These are phyloP conservation scores for Phasianus colchicus DNA, from an alignment of 2,113 vertebrate species.

Conservation along the genomic window DNA sequence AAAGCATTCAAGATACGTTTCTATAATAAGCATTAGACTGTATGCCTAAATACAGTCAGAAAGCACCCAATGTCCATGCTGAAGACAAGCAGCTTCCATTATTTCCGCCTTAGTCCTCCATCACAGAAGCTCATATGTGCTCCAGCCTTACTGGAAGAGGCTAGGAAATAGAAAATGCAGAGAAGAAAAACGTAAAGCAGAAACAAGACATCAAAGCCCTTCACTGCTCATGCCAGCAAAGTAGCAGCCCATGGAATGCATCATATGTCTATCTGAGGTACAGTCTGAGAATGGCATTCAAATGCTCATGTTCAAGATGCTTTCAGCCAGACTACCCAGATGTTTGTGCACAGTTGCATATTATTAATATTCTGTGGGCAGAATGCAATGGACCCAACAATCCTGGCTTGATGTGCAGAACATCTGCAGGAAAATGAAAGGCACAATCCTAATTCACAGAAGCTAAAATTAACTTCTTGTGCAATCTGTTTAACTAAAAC, in stretches of 20 bases:
- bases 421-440: constrained; percentile 57
- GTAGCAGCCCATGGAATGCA: neutral
- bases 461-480: constrained; percentile 32
- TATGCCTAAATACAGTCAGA: neutral
- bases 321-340: constrained; percentile 36
- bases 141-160: neutral
- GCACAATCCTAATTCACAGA: neutral
- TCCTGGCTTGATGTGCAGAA: constrained; percentile 20
- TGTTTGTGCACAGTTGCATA: constrained; percentile 31
- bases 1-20: neutral
- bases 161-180: neutral
- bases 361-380: neutral
- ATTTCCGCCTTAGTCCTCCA: neutral
- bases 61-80: neutral
- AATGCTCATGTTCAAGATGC: neutral
- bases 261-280: neutral
- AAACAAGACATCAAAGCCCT: neutral
- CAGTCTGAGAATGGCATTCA: neutral
- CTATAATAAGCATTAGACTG: neutral
- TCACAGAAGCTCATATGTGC: neutral
- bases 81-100: neutral
- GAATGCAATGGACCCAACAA: neutral
- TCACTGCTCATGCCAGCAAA: neutral
- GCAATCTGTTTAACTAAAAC: neutral
- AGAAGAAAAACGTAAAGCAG: neutral